Conservation (phyloP, 2,888 invertebrate species). For the Scaptodrosophila latifasciaeformis region DNA sequence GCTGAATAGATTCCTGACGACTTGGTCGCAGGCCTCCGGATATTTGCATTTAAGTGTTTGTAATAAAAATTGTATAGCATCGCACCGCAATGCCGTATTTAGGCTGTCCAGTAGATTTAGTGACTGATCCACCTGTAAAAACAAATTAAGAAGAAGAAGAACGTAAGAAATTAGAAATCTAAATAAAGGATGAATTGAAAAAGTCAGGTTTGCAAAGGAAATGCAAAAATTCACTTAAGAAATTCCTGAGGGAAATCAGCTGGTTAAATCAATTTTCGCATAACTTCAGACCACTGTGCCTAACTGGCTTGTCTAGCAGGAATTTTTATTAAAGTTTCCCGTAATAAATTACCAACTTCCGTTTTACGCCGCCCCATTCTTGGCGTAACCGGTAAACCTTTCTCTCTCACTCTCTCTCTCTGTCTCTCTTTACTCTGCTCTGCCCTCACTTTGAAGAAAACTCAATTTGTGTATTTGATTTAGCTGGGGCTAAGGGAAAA, state of each 20-base stretch:
- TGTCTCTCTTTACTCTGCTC: too few relatives aligned
- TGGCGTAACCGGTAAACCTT: neutral
- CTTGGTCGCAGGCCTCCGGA: constrained; percentile 72
- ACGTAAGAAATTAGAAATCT: constrained; percentile 2
- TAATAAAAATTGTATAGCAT: constrained; percentile 72
- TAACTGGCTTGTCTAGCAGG: constrained; percentile 4
- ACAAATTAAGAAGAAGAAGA: constrained; percentile 4
- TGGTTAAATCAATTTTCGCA: too few relatives aligned
- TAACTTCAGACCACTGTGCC: constrained; percentile 18
- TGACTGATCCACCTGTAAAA: constrained; percentile 72
- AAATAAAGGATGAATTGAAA: neutral
- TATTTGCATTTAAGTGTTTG: constrained; percentile 72
- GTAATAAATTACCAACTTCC: constrained; percentile 53
- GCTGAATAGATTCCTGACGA: constrained; percentile 65
- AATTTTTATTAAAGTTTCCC: constrained; percentile 41
- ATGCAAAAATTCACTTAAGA: neutral
- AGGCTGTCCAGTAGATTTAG: constrained; percentile 71
- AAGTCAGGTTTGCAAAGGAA: neutral
- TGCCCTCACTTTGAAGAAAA: neutral
- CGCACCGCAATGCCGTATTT: constrained; percentile 69
- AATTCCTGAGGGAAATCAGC: too few relatives aligned
- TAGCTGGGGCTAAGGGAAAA: neutral
- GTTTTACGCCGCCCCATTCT: constrained; percentile 34
- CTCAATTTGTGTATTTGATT: constrained; percentile 3
- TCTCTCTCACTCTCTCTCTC: neutral